Percentiles rank a stretch among this genome's conserved stretches.
These are phyloP conservation scores for Mamestra configurata DNA, from an alignment of 1,140 invertebrate genomes.

Conservation along the genomic window DNA sequence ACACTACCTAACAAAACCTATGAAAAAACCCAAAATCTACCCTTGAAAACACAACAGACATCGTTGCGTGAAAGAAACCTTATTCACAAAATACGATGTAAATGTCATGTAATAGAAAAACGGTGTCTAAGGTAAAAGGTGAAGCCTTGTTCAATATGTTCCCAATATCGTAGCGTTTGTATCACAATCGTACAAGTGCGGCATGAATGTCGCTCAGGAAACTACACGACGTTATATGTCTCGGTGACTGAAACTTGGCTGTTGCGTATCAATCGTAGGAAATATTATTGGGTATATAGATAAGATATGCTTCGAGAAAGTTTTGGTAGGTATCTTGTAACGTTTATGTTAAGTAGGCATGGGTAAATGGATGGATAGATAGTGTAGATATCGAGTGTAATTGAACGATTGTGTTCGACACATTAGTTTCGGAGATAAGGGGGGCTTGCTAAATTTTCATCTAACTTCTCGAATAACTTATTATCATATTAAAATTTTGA, in stretches of 20 bases:
- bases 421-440: no score
- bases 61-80: constrained; percentile 8
- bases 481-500: no score
- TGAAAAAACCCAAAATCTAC: no score
- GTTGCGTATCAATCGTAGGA: neutral
- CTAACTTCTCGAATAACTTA: no score
- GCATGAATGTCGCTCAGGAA: constrained; percentile 17
- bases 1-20: no score
- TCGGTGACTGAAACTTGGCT: neutral
- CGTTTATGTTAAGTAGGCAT: no score
- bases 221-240: constrained; percentile 23
- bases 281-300: neutral
- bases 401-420: no score
- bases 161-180: constrained; percentile 12
- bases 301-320: neutral
- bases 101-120: constrained; percentile 22
- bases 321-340: neutral
- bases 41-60: neutral
- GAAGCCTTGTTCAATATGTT: constrained; percentile 31
- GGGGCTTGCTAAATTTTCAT: no score
- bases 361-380: no score
- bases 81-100: constrained; percentile 23
- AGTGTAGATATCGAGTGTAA: no score
- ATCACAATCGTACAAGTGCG: constrained; percentile 27
- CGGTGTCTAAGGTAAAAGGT: constrained; percentile 9